Conservation (phyloP, 2,888 invertebrate genomes). For the Polyploca ridens region DNA sequence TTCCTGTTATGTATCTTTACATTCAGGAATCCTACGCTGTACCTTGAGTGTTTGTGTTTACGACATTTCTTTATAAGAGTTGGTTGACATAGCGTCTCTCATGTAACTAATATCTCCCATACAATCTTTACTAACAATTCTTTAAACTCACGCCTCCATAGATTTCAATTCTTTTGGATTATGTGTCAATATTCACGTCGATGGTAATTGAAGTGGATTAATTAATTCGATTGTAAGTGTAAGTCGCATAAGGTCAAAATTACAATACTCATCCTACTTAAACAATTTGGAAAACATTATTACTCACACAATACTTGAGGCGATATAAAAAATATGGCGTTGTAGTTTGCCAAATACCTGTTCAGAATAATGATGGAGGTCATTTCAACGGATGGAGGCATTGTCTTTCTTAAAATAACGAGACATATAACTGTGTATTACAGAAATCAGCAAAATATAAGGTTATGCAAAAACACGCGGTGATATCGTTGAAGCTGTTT, state of each 20-base stretch:
- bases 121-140: no score
- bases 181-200: neutral
- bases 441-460: neutral
- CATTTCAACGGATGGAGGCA: neutral
- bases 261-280: neutral
- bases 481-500: neutral
- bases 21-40: no score
- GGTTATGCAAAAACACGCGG: neutral
- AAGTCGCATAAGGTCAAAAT: neutral
- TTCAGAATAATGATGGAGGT: neutral
- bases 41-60: no score
- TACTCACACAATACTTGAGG: neutral
- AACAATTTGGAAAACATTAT: neutral
- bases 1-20: no score
- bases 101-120: no score
- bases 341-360: neutral
- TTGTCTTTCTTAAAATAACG: neutral
- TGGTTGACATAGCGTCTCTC: no score
- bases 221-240: neutral
- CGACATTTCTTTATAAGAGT: no score
- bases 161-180: neutral
- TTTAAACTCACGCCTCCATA: neutral
- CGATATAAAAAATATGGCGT: neutral
- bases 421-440: neutral
- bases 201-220: neutral